Evolutionary conservation across 2,888 invertebrate genomes (phyloP), one percentile per base, ranked within the genome.

Genomic region (Himalopsyche japonica): DNA sequence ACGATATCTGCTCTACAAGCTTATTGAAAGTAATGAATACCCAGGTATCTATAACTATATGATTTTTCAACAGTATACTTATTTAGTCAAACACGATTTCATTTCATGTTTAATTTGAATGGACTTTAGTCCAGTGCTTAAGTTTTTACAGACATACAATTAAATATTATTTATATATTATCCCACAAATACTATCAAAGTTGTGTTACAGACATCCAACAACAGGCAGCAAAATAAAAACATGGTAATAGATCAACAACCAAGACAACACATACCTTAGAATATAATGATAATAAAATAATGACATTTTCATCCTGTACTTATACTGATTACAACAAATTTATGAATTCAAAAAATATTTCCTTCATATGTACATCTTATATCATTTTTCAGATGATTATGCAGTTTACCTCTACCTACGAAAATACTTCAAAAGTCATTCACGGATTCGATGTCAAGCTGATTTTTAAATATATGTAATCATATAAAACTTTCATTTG

Each of bases 1-100:
- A 0, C 93, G 93, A 88, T 93, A 93, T 88, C 90, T 95, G 80
- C 93, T 94, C 43, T 93, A 93, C 87, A 90, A 93, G 84, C 92
- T 94, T 84, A 92, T 93, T 85, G 91, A 93, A 87, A 92, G 92
- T 87, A 92, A 93, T 87, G 91, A 90, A 86, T 93, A 93, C 89
- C 93, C 93, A 88, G 90, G 94, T 94, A 88, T 90, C 91, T 89
- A 43, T 37, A 37, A 37, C 37, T 37, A 8, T 10, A 37, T 8
- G 10, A 37, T 37, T 37, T 37, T 5, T 8, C 15, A 43, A 43
- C 15, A 4, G 12, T 43, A 12, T 15, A 43, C 0, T 43, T 43
- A 43, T 15, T 43, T 43, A 12, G 4, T 43, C 3, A 3, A 15
- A 43, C 15, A 43, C 15, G 12, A 43, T 43, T 15, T 43, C 43